Evolutionary conservation across 2,113 vertebrate species (phyloP).

Genomic region (Ascaphus truei): DNA sequence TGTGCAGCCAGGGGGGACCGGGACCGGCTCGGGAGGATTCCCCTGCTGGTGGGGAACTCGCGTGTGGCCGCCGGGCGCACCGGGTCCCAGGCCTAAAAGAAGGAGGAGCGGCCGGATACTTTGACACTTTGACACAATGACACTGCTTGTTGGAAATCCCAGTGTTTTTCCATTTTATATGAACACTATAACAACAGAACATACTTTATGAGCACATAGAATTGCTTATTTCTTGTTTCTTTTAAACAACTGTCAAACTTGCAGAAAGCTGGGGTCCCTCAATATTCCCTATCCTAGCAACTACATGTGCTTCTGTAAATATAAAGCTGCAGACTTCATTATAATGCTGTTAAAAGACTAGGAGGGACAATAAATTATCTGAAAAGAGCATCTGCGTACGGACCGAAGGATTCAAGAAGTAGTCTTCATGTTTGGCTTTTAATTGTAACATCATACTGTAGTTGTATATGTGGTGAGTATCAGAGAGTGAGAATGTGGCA

Average conservation of each 20-base stretch:
- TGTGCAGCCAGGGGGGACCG: too few species aligned
- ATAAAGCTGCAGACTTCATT: slow-evolving; percentile 36
- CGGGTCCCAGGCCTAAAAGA: too few species aligned
- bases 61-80: too few species aligned
- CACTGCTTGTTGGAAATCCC: slow-evolving; percentile 4
- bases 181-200: not conserved
- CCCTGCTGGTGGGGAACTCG: too few species aligned
- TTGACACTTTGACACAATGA: too few species aligned
- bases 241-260: slow-evolving; percentile 41
- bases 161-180: slow-evolving; percentile 13
- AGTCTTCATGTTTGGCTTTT: too few species aligned
- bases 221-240: slow-evolving; percentile 22
- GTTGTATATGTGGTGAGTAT: too few species aligned
- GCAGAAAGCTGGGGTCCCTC: slow-evolving; percentile 20
- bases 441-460: too few species aligned
- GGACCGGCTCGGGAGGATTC: too few species aligned
- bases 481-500: too few species aligned
- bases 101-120: not conserved
- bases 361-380: slow-evolving; percentile 36
- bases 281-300: slow-evolving; percentile 28
- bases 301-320: slow-evolving; percentile 43
- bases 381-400: too few species aligned
- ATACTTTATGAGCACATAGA: not conserved
- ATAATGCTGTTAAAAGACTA: slow-evolving; percentile 31
- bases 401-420: too few species aligned